A percentile compares a stretch with the other conserved stretches of the same genome.
These are phyloP conservation scores for Pseudotriccus pelzelni DNA, from an alignment of 2,797 vertebrate species.

Conservation along the genomic window DNA sequence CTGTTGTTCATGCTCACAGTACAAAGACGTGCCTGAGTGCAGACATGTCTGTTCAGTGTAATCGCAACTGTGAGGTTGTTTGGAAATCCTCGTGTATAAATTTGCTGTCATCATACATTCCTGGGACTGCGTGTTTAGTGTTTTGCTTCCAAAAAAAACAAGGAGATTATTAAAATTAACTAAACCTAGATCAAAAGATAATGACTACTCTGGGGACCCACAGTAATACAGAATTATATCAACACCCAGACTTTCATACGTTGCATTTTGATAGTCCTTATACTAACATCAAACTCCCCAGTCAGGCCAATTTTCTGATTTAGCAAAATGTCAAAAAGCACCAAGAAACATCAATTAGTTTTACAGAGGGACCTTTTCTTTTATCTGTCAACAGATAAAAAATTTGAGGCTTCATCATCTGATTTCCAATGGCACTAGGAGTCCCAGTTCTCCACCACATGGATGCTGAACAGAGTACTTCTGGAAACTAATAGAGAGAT, in stretches of 20 bases:
- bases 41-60: background rate
- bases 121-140: background rate
- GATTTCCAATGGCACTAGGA: background rate
- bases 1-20: fast-evolving
- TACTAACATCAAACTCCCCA: background rate
- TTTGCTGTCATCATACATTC: background rate
- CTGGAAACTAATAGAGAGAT: background rate
- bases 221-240: background rate
- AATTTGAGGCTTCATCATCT: background rate
- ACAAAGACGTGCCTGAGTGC: background rate
- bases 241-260: background rate
- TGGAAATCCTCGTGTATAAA: background rate
- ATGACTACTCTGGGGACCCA: background rate
- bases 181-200: constrained; percentile 13
- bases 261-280: background rate
- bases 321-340: background rate
- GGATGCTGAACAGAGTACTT: background rate
- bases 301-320: background rate
- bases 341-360: background rate
- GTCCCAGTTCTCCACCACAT: background rate
- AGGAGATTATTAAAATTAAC: constrained; percentile 3
- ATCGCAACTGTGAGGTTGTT: background rate
- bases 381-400: background rate
- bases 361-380: background rate
- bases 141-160: background rate